Evolutionary conservation across 2,113 vertebrate species (phyloP).

Genomic region (Aphelocoma coerulescens): DNA sequence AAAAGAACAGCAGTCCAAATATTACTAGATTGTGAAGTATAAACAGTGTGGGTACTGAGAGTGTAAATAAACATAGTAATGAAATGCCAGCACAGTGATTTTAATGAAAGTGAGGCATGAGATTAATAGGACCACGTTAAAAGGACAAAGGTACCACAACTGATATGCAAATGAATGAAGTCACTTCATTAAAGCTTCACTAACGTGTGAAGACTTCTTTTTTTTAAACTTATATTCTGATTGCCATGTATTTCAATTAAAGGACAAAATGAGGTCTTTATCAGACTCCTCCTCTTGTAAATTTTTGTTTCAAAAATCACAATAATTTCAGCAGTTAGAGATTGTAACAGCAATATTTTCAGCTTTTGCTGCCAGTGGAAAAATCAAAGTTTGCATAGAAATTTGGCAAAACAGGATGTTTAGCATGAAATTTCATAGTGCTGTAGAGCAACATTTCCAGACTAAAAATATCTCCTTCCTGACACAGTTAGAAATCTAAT

Average conservation of each 20-base stretch:
- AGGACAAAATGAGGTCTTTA: neutral
- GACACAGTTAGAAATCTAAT: constrained; percentile 11
- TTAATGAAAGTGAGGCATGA: neutral
- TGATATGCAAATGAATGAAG: neutral
- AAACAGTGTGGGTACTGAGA: neutral
- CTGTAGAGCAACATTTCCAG: neutral
- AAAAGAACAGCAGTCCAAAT: neutral
- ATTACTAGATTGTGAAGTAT: neutral
- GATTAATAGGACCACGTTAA: neutral
- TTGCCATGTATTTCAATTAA: neutral
- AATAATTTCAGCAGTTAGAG: neutral
- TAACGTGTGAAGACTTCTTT: neutral
- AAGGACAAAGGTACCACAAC: neutral
- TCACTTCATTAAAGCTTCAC: neutral
- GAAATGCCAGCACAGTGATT: neutral
- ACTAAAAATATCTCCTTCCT: constrained; percentile 4
- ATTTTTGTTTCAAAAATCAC: constrained; percentile 5
- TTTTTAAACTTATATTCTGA: neutral
- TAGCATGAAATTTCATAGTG: constrained; percentile 18
- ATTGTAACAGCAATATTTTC: neutral
- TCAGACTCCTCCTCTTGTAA: neutral
- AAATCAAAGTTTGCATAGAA: neutral
- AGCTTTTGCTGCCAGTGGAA: neutral
- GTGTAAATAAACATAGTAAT: neutral
- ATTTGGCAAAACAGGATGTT: neutral